phyloP scores from a whole-genome alignment of 1,140 invertebrate species.

The Euborellia annulipes region DNA sequence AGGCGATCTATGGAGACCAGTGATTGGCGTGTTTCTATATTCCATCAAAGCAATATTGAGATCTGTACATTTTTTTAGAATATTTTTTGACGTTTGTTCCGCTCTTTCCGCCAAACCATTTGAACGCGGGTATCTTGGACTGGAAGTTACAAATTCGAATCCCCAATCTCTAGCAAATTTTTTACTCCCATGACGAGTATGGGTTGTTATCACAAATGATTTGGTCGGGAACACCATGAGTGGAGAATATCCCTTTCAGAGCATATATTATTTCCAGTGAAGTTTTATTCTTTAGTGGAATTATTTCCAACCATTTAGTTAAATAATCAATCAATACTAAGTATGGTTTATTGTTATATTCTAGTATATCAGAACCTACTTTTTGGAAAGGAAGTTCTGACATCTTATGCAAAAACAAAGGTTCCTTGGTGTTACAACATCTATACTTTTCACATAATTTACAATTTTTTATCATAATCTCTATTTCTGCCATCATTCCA shows the following conservation, averaged over 20 bases:
- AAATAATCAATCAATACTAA: slow-evolving; percentile 1
- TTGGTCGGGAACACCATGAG: slow-evolving; percentile 1
- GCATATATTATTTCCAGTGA: background rate
- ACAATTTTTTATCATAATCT: slow-evolving; percentile 4
- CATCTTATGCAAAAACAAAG: slow-evolving; percentile 7
- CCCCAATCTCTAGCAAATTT: background rate
- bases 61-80: slow-evolving; percentile 1
- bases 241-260: slow-evolving; percentile 1
- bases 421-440: slow-evolving; percentile 7
- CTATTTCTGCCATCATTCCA: background rate
- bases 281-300: background rate
- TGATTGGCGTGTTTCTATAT: slow-evolving; percentile 2
- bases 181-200: background rate
- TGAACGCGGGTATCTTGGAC: background rate
- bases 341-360: background rate
- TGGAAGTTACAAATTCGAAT: background rate
- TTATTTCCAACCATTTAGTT: slow-evolving; percentile 1
- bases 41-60: background rate
- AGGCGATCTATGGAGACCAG: slow-evolving; percentile 1
- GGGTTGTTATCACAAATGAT: background rate
- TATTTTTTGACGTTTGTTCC: background rate
- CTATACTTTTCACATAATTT: slow-evolving; percentile 4
- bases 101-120: slow-evolving; percentile 1
- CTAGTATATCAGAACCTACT: slow-evolving; percentile 2
- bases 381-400: background rate